Percentiles rank a stretch among this genome's conserved stretches.
Evolutionary conservation across 2,888 invertebrate genomes (phyloP).

Genomic region (Erebia ligea): DNA sequence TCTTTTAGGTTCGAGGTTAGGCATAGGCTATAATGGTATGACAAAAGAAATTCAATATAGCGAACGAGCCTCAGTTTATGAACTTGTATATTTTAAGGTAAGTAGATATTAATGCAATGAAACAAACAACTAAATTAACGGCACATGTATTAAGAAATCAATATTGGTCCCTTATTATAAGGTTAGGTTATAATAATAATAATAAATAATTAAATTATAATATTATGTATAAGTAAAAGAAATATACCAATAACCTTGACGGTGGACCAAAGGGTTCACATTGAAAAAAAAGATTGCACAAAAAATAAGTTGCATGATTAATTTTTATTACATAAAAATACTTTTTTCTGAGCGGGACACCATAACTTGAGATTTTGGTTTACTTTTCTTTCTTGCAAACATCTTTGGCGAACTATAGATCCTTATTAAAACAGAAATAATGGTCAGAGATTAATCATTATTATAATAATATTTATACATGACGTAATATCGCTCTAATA

Average conservation of each 20-base stretch:
- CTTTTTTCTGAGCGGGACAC: not conserved
- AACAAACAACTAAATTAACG: constrained; percentile 49
- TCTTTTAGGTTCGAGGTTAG: too few relatives aligned
- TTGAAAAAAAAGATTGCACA: constrained; percentile 4
- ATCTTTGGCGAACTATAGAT: constrained; percentile 53
- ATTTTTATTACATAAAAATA: not conserved
- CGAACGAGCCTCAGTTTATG: not conserved
- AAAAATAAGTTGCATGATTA: constrained; percentile 16
- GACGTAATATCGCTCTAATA: constrained; percentile 71
- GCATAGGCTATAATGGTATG: too few relatives aligned
- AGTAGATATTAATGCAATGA: constrained; percentile 26
- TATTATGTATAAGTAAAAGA: constrained; percentile 26
- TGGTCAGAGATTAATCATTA: constrained; percentile 32
- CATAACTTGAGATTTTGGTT: not conserved
- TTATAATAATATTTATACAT: constrained; percentile 54
- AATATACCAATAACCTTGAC: constrained; percentile 35
- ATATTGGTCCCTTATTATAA: constrained; percentile 62
- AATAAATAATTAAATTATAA: constrained; percentile 37
- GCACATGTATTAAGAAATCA: constrained; percentile 64
- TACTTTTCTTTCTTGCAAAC: constrained; percentile 39
- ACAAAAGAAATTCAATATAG: too few relatives aligned
- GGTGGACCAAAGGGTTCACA: constrained; percentile 26
- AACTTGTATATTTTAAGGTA: not conserved
- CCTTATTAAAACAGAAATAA: constrained; percentile 22
- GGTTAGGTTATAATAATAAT: too few relatives aligned